Evolutionary conservation across 2,113 vertebrate species (phyloP), one percentile per base, ranked within the genome.

Genomic region (Phyllostomus discolor): DNA sequence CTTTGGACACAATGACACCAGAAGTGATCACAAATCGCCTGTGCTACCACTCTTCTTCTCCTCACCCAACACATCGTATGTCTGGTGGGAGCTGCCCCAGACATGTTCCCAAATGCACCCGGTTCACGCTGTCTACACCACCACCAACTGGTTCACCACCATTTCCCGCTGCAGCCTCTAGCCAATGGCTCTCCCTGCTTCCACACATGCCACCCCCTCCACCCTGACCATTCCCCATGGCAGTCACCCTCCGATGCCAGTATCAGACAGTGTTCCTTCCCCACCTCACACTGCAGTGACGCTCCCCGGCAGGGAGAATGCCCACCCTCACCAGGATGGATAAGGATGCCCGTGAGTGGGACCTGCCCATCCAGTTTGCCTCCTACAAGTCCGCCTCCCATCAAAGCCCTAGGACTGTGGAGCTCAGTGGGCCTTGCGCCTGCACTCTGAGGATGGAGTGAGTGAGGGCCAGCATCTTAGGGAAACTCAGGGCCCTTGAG

Each of bases 131-230:
- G 0, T 14, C 88, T 20, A 48, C 11, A 57, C 14, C 17, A 46
- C 62, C 81, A 31, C 59, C 7, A 7, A 10, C 35, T 22, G 24
- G 16, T 24, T n/a, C 52, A 28, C 38, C 28, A 1, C 4, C 0
- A 0, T 2, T 73, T 50, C n/a, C 33, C 66, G 20, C 8, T 7
- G 2, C 3, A 16, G 52, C 48, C 48, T 33, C 46, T 6, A 20
- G 43, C 24, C n/a, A n/a, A 33, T 72, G 26, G 33, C 31, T 80
- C 8, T 15, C n/a, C 33, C 11, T 31, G 46, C 28, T 54, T 67
- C 62, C 10, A 2, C 26, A 6, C 0, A 0, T 31, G 28, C 33
- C 19, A 3, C 15, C 33, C 2, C 5, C 15, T 26, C 46, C 22
- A 3, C 35, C 26, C 72, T 24, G 62, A 33, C 67, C 16, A 0